phyloP scores from a whole-genome alignment of 2,888 invertebrate species.

The Lacanobia wlatinum region DNA sequence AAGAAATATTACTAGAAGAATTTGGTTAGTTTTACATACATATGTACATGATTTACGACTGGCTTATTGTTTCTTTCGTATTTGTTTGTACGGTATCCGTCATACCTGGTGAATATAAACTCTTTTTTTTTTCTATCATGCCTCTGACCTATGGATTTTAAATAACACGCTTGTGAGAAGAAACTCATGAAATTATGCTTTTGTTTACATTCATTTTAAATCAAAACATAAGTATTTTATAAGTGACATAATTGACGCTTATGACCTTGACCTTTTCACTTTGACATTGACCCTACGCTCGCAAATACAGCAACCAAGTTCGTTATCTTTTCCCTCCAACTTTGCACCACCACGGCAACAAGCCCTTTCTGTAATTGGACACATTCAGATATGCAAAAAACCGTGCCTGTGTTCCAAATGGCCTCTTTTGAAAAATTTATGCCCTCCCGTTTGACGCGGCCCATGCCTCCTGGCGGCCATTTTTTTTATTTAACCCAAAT shows the following conservation, averaged over 20 bases:
- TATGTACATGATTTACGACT: no score
- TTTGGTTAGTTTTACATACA: neutral
- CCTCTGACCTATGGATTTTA: neutral
- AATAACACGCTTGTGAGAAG: neutral
- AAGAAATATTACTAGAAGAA: neutral
- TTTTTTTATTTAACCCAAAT: slow-evolving; percentile 73
- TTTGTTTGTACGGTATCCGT: no score
- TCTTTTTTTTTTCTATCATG: no score
- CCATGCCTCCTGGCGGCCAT: slow-evolving; percentile 68
- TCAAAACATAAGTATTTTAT: no score
- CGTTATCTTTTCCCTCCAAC: slow-evolving; percentile 41
- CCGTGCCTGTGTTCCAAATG: slow-evolving; percentile 75
- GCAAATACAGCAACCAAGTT: neutral
- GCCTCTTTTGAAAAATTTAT: slow-evolving; percentile 83
- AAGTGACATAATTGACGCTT: neutral
- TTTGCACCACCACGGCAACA: slow-evolving; percentile 66
- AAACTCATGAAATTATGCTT: neutral
- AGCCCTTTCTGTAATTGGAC: slow-evolving; percentile 82
- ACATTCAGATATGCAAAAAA: slow-evolving; percentile 86
- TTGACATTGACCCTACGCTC: neutral
- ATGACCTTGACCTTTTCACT: no score
- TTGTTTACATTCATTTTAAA: neutral
- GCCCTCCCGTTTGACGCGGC: slow-evolving; percentile 78
- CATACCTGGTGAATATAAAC: no score
- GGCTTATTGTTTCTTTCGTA: no score